Conservation (phyloP, 2,113 vertebrate genomes). For the Agelaius phoeniceus region DNA sequence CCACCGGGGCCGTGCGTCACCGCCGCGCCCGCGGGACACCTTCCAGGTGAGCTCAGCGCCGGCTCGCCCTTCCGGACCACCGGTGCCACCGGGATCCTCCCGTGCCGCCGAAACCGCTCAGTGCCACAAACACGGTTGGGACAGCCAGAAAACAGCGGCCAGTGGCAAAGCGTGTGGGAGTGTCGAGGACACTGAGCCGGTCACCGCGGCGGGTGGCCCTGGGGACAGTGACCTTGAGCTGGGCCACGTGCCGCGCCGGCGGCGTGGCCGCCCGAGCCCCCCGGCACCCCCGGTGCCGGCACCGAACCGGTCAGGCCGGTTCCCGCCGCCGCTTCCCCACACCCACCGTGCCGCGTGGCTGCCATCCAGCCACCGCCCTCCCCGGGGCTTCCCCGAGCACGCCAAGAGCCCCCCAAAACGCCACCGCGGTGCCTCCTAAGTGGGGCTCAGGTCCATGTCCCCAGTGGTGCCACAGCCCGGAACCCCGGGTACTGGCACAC, state of each 20-base stretch:
- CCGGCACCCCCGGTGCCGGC: neutral
- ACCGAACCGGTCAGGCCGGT: slow-evolving; percentile 49
- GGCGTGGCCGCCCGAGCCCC: neutral
- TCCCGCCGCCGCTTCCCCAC: neutral
- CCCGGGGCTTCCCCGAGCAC: neutral
- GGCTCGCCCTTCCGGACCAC: neutral
- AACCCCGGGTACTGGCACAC: too few species aligned
- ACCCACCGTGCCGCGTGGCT: neutral
- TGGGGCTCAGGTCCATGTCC: too few species aligned
- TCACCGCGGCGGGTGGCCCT: neutral
- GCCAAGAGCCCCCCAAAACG: neutral
- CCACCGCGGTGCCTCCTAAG: accelerated
- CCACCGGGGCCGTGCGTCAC: neutral
- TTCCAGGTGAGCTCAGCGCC: neutral
- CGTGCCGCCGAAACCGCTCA: neutral
- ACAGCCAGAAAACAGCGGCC: neutral
- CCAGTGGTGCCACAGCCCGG: accelerated
- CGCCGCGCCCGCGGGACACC: neutral
- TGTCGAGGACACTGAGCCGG: neutral
- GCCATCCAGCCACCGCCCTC: neutral
- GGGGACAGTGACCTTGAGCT: slow-evolving; percentile 19
- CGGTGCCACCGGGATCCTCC: neutral
- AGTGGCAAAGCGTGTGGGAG: neutral
- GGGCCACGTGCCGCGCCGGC: neutral
- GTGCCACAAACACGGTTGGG: neutral